Conservation (phyloP, 2,888 invertebrate genomes). For the Halictus ligatus region DNA sequence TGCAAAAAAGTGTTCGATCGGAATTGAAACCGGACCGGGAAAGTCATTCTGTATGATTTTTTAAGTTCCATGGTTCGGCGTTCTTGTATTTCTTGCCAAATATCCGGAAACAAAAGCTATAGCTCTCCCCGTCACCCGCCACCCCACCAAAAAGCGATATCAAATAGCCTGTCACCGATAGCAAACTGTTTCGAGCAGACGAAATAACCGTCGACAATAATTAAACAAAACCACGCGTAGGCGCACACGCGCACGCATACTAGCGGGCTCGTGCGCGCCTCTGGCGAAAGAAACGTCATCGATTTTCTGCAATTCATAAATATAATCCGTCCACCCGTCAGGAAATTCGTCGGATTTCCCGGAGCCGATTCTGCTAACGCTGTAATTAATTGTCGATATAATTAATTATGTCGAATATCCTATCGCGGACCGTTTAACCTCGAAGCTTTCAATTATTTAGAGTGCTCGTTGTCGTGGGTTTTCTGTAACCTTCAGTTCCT, state of each 20-base stretch:
- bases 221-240: slow-evolving; percentile 53
- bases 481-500: neutral
- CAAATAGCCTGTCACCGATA: slow-evolving; percentile 42
- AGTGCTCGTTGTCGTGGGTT: neutral
- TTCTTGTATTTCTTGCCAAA: slow-evolving; percentile 12
- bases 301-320: slow-evolving; percentile 52
- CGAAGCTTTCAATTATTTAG: neutral
- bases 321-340: slow-evolving; percentile 50
- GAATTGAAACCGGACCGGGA: neutral
- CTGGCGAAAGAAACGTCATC: slow-evolving; percentile 48
- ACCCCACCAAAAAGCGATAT: slow-evolving; percentile 2
- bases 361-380: slow-evolving; percentile 49
- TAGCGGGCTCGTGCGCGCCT: neutral
- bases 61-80: neutral
- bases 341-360: slow-evolving; percentile 60
- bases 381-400: slow-evolving; percentile 63
- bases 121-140: neutral
- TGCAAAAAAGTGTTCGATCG: neutral
- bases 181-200: slow-evolving; percentile 37
- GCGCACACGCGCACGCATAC: neutral
- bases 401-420: slow-evolving; percentile 60
- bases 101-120: neutral
- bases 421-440: slow-evolving; percentile 5
- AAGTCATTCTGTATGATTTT: neutral
- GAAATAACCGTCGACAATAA: slow-evolving; percentile 54